Percentiles rank a stretch among this genome's conserved stretches.
These are phyloP conservation scores for Lasaia peninsularis DNA, from an alignment of 1,140 invertebrate species.

Conservation along the genomic window DNA sequence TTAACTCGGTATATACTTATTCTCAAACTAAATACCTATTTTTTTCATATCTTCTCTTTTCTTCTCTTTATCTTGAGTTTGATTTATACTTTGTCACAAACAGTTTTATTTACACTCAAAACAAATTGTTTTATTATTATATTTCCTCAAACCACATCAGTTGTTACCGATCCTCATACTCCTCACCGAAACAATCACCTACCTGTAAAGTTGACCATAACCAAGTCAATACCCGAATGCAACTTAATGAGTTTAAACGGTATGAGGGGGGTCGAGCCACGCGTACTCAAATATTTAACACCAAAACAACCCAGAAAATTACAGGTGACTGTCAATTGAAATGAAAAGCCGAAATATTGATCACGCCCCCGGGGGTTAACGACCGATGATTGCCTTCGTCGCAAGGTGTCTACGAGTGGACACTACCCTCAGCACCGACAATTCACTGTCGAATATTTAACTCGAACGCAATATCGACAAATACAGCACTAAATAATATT, in stretches of 20 bases:
- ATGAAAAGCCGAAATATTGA: conserved; percentile 64
- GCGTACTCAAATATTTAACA: conserved; percentile 20
- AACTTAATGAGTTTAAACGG: not conserved
- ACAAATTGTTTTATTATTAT: no score
- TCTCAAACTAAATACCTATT: no score
- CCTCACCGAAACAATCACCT: no score
- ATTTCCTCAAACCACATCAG: no score
- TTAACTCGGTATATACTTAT: no score
- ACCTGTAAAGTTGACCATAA: no score
- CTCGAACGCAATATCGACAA: no score
- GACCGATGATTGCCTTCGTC: conserved; percentile 56
- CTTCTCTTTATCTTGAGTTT: no score
- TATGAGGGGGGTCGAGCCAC: not conserved
- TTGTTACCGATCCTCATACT: no score
- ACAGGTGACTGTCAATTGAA: conserved; percentile 45
- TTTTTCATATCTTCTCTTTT: no score
- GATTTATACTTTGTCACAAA: no score
- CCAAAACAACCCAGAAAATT: conserved; percentile 25
- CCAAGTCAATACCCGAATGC: not conserved
- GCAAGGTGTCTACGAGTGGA: conserved; percentile 2
- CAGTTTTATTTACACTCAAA: no score
- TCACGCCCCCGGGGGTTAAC: conserved; percentile 42
- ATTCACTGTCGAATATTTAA: not conserved
- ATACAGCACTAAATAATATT: not conserved
- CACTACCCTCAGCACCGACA: not conserved